Conservation (phyloP, 1,140 invertebrate species). For the Pectinophora gossypiella region DNA sequence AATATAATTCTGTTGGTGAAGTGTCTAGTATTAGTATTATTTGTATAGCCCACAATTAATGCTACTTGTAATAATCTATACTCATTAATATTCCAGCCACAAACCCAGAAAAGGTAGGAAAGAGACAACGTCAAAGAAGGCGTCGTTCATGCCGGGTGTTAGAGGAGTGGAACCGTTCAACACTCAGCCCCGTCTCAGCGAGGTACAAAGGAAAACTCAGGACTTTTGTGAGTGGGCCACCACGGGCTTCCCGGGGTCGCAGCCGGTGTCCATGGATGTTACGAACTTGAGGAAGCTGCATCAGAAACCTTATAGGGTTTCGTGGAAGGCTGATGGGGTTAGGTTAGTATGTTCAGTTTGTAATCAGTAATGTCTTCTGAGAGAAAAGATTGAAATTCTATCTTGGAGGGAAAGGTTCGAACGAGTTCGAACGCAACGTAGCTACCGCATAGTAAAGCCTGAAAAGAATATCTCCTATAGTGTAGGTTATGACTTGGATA, state of each 20-base stretch:
- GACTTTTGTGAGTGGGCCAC: constrained; percentile 87
- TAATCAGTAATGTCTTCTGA: too few species aligned
- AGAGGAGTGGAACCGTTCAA: constrained; percentile 81
- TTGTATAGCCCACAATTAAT: too few species aligned
- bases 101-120: constrained; percentile 41
- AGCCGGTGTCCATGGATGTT: constrained; percentile 97
- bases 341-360: constrained; percentile 80
- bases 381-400: too few species aligned
- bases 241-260: constrained; percentile 94
- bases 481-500: too few species aligned
- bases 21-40: too few species aligned
- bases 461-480: too few species aligned
- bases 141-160: constrained; percentile 89
- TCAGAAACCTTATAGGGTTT: constrained; percentile 93
- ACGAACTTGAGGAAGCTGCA: constrained; percentile 87
- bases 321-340: constrained; percentile 99
- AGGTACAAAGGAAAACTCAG: constrained; percentile 87
- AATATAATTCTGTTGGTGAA: too few species aligned
- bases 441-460: too few species aligned
- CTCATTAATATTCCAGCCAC: constrained; percentile 7
- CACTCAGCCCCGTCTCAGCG: constrained; percentile 77
- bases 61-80: constrained; percentile 2
- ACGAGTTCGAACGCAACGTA: too few species aligned
- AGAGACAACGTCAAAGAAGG: constrained; percentile 75
- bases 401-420: too few species aligned